Evolutionary conservation across 2,113 vertebrate genomes (phyloP), one percentile per base, ranked within the genome.

Genomic region (Pithys albifrons): DNA sequence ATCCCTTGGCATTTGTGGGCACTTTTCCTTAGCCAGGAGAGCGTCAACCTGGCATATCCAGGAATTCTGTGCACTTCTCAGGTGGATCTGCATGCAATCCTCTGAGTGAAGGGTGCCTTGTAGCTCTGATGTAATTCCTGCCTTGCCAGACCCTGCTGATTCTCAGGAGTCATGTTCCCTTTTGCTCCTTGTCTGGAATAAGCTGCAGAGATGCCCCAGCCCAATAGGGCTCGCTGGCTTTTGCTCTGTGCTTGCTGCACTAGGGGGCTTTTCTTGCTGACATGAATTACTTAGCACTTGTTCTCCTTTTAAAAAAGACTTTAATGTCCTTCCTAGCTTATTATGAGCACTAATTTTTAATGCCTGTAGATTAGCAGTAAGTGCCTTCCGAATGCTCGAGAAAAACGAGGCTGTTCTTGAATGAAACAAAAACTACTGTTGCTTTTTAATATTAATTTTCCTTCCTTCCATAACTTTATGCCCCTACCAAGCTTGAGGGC

Each of bases 271-370:
- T 19, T 75, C 37, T 80, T 92, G 43, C 83, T 80, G 52, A 27
- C 31, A 71, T 84, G 28, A 84, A 81, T 92, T 77, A 91, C 80
- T 89, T 74, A 87, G 14, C 7, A 19, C 14, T 54, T 75, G 31
- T 17, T 39, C n/a, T 91, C 57, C 48, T 70, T 72, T 61, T 39
- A 78, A 73, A 88, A 51, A 67, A 12, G 1, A 73, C 49, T 85
- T 79, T 45, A 58, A 51, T 85, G 66, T 78, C 55, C 29, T 84
- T 92, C 29, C 23, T 39, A 59, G 27, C 29, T 94, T 91, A 54
- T 85, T 86, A 59, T 10, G 75, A 67, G 45, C 64, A 59, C 61
- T 84, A 27, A 43, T 84, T 95, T 94, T 93, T 94, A 83, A 64
- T 86, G 83, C 19, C 33, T 12, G 6, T 48, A 18, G 59, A 39